Evolutionary conservation across 2,888 invertebrate species (phyloP), one percentile per base, ranked within the genome.

Genomic region (Brassicogethes aeneus): DNA sequence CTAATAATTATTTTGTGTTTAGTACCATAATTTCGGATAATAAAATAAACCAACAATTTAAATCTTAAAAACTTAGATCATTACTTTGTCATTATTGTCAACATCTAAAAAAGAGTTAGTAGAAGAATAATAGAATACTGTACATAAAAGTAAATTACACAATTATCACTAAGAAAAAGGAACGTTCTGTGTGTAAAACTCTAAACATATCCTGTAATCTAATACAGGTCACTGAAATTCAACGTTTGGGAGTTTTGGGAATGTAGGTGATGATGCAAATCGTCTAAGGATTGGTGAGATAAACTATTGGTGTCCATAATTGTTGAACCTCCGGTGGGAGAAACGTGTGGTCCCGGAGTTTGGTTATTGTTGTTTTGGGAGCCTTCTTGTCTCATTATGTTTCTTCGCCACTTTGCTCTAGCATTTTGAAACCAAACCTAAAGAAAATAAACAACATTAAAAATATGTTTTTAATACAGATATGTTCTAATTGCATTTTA

Each of bases 391-490:
- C 90, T 72, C 85, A 90, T 87, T 64, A 90, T 79, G 68, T 90
- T 95, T 38, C 97, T 80, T 51, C 99, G 81, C 88, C 94, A 97
- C 72, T 99, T 99, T 29, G 97, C 99, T 38, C 97, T 76, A 0
- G 97, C 96, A 66, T 99, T 99, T 79, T 99, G 97, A 69, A 97
- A 97, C 97, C 97, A 97, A 1, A 97, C 96, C 95, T 97, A 59
- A 8, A 56, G 50, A 32, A 37, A 8, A 39, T n/a, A 33, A 41
- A 34, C 8, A 10, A 10, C 12, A 32, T 32, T 32, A 32, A 32
- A 7, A 23, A 23, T 7, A 23, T 23, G 10, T 23, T 23, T 23
- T 23, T 7, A 23, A n/a, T n/a, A n/a, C n/a, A n/a, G n/a, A n/a
- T n/a, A n/a, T n/a, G n/a, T n/a, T n/a, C n/a, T n/a, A 23, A 7